phyloP scores from a whole-genome alignment of 2,113 vertebrate species.

The Laticauda laticaudata region DNA sequence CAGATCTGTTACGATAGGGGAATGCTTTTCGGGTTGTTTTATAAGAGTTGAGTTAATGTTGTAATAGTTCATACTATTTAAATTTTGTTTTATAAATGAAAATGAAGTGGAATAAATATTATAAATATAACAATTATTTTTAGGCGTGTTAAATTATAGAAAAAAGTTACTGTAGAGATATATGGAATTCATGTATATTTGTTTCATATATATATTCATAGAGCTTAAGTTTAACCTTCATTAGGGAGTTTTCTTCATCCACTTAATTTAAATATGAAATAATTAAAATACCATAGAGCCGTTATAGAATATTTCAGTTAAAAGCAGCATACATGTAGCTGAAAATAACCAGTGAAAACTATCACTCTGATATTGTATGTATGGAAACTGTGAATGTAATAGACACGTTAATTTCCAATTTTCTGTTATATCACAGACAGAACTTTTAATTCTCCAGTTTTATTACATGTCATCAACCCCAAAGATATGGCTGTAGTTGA shows the following conservation, averaged over 20 bases:
- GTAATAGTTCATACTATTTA: conserved; percentile 76
- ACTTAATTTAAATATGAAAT: neutral
- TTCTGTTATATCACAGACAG: neutral
- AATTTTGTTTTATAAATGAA: conserved; percentile 78
- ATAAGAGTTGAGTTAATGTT: conserved; percentile 70
- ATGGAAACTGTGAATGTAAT: neutral
- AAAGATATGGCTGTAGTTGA: neutral
- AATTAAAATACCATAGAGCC: neutral
- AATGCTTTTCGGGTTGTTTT: conserved; percentile 45
- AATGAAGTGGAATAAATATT: conserved; percentile 73
- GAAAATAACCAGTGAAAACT: neutral
- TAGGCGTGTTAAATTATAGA: conserved; percentile 81
- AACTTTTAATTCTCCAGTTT: neutral
- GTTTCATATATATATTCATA: conserved; percentile 31
- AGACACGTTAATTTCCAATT: neutral
- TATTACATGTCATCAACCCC: neutral
- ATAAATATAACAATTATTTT: conserved; percentile 82
- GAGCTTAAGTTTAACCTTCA: neutral
- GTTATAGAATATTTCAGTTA: neutral
- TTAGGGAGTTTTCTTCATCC: neutral
- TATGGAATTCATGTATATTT: conserved; percentile 54
- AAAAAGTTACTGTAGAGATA: conserved; percentile 76
- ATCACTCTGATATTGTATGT: neutral
- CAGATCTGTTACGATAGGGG: conserved; percentile 67
- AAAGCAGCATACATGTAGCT: neutral